phyloP scores from a whole-genome alignment of 2,888 invertebrate species.

The Chaetoderma sp. region DNA sequence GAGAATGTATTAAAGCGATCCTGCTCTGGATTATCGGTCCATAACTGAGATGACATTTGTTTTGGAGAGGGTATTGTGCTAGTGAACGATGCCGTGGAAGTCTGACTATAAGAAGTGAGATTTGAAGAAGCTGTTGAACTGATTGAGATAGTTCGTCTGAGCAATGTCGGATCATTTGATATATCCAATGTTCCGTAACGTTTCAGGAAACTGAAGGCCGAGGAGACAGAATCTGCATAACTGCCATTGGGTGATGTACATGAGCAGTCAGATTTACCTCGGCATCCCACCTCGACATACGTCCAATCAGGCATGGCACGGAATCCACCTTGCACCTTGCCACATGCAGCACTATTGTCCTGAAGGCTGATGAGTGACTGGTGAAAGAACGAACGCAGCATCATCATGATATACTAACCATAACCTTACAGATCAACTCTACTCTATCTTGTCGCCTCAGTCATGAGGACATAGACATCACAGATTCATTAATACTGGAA shows the following conservation, averaged over 20 bases:
- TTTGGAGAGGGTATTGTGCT: background rate
- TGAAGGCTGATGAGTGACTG: no score
- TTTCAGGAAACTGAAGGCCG: background rate
- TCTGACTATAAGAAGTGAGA: background rate
- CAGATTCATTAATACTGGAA: no score
- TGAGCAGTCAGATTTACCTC: background rate
- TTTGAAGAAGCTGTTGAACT: constrained; percentile 8
- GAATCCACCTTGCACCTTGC: no score
- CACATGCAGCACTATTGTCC: no score
- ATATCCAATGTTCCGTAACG: background rate
- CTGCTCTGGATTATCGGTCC: constrained; percentile 60
- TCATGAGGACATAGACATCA: no score
- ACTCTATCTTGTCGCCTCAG: no score
- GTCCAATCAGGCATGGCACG: background rate
- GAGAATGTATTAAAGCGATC: constrained; percentile 59
- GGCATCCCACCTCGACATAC: constrained; percentile 3
- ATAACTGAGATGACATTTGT: constrained; percentile 37
- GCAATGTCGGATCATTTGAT: background rate
- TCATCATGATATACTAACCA: no score
- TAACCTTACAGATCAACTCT: no score
- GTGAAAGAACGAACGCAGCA: no score
- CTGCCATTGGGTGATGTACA: no score
- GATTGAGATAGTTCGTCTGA: background rate
- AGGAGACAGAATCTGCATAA: background rate
- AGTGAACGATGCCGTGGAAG: no score